Evolutionary conservation across 2,113 vertebrate genomes (phyloP).

Genomic region (Talpa occidentalis): DNA sequence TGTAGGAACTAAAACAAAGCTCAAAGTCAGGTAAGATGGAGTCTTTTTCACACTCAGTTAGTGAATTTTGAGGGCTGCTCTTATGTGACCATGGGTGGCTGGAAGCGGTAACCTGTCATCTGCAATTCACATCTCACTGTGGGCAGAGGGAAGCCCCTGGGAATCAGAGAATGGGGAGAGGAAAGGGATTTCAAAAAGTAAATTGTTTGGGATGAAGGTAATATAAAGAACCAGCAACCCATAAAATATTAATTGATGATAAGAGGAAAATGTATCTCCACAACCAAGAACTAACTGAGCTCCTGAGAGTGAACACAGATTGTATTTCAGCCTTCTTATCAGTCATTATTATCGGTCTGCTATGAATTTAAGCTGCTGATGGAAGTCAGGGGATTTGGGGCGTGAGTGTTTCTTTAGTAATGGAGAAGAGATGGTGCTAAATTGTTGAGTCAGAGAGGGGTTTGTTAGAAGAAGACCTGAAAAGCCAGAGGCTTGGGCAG

Average conservation of each 20-base stretch:
- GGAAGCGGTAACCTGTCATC: background rate
- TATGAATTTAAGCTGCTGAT: background rate
- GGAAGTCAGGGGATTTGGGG: background rate
- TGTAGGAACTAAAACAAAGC: background rate
- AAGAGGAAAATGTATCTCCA: constrained; percentile 40
- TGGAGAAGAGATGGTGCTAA: background rate
- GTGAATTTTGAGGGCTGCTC: background rate
- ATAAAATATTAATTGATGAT: constrained; percentile 50
- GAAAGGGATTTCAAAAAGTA: background rate
- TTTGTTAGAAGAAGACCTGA: background rate
- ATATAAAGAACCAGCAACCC: constrained; percentile 19
- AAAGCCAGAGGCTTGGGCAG: background rate
- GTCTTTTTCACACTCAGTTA: background rate
- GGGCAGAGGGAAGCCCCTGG: background rate
- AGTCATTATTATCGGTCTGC: background rate
- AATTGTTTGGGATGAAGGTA: background rate
- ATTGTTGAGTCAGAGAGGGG: background rate
- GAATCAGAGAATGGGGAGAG: background rate
- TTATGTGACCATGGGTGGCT: background rate
- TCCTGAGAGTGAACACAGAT: background rate
- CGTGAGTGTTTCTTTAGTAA: background rate
- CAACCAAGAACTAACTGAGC: constrained; percentile 8
- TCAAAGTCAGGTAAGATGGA: background rate
- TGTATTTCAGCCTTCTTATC: background rate
- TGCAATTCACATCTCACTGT: background rate